Evolutionary conservation across 2,113 vertebrate genomes (phyloP).

Genomic region (Hyperopisus bebe): DNA sequence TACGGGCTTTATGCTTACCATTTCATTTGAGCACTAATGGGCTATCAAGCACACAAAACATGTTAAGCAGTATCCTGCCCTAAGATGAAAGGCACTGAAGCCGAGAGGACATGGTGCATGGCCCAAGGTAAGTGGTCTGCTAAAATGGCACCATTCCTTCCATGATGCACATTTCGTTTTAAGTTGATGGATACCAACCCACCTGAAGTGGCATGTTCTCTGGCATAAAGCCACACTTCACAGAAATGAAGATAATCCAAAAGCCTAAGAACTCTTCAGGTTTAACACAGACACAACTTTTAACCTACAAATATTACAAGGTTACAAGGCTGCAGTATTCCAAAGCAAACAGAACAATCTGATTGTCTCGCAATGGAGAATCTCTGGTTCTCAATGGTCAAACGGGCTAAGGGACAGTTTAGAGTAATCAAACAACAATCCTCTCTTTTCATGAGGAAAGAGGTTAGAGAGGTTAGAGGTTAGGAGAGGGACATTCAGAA

Average conservation of each 20-base stretch:
- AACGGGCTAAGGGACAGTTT: not conserved
- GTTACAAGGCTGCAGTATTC: not conserved
- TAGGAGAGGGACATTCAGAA: not conserved
- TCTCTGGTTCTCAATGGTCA: not conserved
- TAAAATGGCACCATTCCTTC: conserved; percentile 4
- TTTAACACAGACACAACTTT: not conserved
- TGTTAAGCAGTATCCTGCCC: not conserved
- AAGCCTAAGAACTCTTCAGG: not conserved
- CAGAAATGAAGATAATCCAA: not conserved
- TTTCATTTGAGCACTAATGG: not conserved
- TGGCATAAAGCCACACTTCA: not conserved
- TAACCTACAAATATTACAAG: not conserved
- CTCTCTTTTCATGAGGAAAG: not conserved
- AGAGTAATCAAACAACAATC: not conserved
- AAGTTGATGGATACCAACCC: not conserved
- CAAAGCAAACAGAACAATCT: not conserved
- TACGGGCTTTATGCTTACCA: not conserved
- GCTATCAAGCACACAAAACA: not conserved
- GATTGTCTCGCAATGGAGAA: not conserved
- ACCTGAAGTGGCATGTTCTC: not conserved
- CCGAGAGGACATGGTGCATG: not conserved
- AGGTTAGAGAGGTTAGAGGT: not conserved
- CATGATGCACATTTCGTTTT: not conserved
- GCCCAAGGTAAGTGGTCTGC: not conserved
- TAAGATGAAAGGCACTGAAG: not conserved